These are phyloP conservation scores for Malacoctenus gilli DNA, from an alignment of 2,797 vertebrate species.

Conservation along the genomic window DNA sequence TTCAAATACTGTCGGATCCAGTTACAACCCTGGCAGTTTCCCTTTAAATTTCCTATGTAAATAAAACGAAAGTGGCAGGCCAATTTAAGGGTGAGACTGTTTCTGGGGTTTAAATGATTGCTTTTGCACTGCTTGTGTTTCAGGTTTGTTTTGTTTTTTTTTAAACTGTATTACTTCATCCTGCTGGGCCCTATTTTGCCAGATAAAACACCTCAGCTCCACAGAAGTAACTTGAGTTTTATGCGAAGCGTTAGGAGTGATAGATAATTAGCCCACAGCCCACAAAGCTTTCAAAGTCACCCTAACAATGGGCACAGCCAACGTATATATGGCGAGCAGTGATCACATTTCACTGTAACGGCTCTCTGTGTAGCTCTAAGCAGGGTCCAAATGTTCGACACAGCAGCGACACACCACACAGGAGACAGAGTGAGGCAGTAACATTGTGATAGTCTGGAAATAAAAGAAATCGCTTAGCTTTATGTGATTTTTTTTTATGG, in stretches of 20 bases:
- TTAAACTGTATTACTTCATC: constrained; percentile 13
- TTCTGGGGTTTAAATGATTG: constrained; percentile 28
- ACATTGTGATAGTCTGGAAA: not conserved
- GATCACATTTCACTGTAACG: not conserved
- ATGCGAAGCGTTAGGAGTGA: constrained; percentile 30
- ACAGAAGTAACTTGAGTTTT: constrained; percentile 16
- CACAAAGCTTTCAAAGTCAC: constrained; percentile 34
- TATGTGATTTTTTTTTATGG: constrained; percentile 6
- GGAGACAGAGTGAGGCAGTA: constrained; percentile 1
- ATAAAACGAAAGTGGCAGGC: constrained; percentile 29
- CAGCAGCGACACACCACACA: not conserved
- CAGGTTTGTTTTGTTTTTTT: constrained; percentile 3
- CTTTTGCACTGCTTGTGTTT: constrained; percentile 18
- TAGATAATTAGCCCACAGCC: constrained; percentile 39
- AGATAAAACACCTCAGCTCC: constrained; percentile 31
- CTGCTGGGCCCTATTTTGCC: constrained; percentile 26
- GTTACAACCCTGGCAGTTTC: constrained; percentile 12
- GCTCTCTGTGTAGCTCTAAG: not conserved
- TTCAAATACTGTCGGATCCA: constrained; percentile 15
- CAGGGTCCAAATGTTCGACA: not conserved
- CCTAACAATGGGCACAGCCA: constrained; percentile 4
- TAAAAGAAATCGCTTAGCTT: constrained; percentile 1
- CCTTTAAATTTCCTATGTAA: constrained; percentile 10
- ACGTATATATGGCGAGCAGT: not conserved
- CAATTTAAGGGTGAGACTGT: constrained; percentile 35